These are phyloP conservation scores for Bryconaethiops microstoma DNA, from an alignment of 2,797 vertebrate species.

Conservation along the genomic window DNA sequence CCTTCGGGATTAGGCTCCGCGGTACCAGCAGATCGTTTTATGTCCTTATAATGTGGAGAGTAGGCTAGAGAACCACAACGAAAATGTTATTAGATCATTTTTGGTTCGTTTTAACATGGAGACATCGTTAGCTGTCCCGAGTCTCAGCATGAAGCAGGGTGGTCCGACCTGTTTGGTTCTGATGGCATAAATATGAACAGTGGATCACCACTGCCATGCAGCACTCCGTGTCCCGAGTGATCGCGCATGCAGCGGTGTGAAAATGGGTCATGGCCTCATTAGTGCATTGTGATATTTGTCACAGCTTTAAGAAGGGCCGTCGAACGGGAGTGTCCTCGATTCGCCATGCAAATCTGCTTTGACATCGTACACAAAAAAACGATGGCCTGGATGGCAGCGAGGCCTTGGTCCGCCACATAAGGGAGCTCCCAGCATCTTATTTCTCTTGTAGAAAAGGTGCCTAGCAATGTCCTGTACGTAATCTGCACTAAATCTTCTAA, in stretches of 20 bases:
- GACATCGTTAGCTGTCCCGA: background rate
- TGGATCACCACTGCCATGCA: background rate
- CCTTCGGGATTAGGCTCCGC: conserved; percentile 18
- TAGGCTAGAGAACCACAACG: background rate
- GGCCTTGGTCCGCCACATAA: background rate
- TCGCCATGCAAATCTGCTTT: background rate
- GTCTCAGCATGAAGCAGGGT: background rate
- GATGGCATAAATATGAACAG: background rate
- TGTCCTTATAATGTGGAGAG: no score
- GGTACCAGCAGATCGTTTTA: conserved; percentile 5
- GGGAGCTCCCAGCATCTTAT: background rate
- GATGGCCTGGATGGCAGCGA: background rate
- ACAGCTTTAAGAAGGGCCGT: background rate
- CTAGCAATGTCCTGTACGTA: no score
- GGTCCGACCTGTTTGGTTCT: background rate
- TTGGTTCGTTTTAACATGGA: background rate
- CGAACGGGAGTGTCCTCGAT: conserved; percentile 2
- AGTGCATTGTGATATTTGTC: background rate
- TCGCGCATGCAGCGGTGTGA: background rate
- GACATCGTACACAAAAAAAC: background rate
- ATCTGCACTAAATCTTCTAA: background rate
- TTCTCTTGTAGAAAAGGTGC: no score
- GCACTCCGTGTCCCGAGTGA: background rate
- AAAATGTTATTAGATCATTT: background rate
- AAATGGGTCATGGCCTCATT: conserved; percentile 35